Evolutionary conservation across 1,140 invertebrate species (phyloP).

Genomic region (Battus philenor): DNA sequence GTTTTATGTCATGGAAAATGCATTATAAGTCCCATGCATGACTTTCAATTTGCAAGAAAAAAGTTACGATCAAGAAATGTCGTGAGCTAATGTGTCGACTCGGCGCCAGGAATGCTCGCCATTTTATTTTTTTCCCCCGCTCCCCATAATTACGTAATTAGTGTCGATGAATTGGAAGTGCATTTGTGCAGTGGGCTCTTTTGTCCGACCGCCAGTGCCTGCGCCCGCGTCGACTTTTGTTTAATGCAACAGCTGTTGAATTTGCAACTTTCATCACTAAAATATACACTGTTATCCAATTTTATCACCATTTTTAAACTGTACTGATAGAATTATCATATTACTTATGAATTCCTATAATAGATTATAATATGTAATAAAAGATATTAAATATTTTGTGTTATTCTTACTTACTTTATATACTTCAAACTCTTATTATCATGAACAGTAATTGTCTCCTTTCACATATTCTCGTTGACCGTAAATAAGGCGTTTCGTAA

Average conservation of each 20-base stretch:
- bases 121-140: slow-evolving; percentile 49
- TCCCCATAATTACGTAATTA: slow-evolving; percentile 71
- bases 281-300: not conserved
- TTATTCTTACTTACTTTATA: too few relatives aligned
- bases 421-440: too few relatives aligned
- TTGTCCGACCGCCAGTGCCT: slow-evolving; percentile 37
- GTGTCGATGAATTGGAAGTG: slow-evolving; percentile 63
- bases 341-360: too few relatives aligned
- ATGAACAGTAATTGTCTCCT: too few relatives aligned
- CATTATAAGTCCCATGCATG: slow-evolving; percentile 23
- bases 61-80: slow-evolving; percentile 43
- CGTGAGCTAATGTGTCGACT: slow-evolving; percentile 56
- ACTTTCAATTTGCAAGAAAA: slow-evolving; percentile 50
- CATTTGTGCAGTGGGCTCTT: slow-evolving; percentile 58
- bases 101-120: slow-evolving; percentile 55
- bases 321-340: too few relatives aligned
- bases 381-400: too few relatives aligned
- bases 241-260: slow-evolving; percentile 51
- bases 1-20: slow-evolving; percentile 7
- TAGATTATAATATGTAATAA: too few relatives aligned
- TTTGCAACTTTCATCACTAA: slow-evolving; percentile 5
- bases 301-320: too few relatives aligned
- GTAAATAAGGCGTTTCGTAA: too few relatives aligned
- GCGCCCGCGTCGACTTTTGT: slow-evolving; percentile 43
- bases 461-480: too few relatives aligned